Base-by-base conservation (phyloP, 1,140 invertebrate species). In the Adelges cooleyi region DNA sequence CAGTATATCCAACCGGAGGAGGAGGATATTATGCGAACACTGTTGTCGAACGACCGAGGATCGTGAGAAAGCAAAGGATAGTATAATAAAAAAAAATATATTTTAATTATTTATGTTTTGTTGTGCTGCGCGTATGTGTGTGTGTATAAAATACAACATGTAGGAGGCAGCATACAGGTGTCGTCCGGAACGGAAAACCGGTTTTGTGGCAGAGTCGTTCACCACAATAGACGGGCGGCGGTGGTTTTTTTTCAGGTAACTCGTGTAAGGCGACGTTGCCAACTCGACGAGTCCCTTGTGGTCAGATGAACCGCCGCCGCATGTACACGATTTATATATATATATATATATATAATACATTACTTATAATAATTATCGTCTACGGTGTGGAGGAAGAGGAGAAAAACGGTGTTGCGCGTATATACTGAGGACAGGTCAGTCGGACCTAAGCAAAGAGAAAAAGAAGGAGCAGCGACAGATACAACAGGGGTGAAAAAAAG, bases 171-270 rank as follows among this genome's bases (percentile, higher is more conserved):
- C 17, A 23, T 15, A 59, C 54, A 59, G 54, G 54, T 59, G 54
- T 59, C 54, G 54, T 59, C 54, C 54, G 38, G 54, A 59, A 59
- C 22, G 11, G 40, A 59, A 59, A 59, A 59, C 54, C 54, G 54
- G 54, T 59, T 59, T 44, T 18, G 4, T 38, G 38, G 18, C 29
- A 5, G 29, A 33, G 29, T 33, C 29, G 29, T 33, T 11, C 29
- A 33, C 54, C 38, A 59, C 40, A 44, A 44, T 27, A n/a, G 38
- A 44, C 25, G 36, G 40, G 40, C 40, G n/a, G 54, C 9, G 52
- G 29, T 33, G 29, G 5, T 42, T 54, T 44, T 59, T 59, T 56
- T 54, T 15, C 53, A 59, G 54, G 40, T 59, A 59, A 59, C 54
- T 59, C 25, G 52, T 54, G 22, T 33, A 38, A 29, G n/a, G 38